A percentile compares a stretch with the other conserved stretches of the same genome.
phyloP scores from a whole-genome alignment of 2,888 invertebrate genomes.

The Philereme transversata region DNA sequence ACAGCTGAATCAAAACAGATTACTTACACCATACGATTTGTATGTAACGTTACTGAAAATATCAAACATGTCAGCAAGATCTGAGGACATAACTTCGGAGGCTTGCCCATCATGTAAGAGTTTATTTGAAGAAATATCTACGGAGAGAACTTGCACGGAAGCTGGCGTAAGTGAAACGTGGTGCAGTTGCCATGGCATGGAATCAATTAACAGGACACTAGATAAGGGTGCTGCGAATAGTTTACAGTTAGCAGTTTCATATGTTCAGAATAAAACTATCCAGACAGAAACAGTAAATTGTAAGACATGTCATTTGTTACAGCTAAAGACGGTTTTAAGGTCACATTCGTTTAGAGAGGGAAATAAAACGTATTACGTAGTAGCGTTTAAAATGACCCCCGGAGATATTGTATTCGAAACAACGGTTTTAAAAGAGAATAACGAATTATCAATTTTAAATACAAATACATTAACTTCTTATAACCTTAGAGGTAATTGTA shows the following conservation, averaged over 20 bases:
- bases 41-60: conserved; percentile 84
- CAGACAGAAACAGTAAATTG: conserved; percentile 53
- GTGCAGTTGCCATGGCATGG: conserved; percentile 87
- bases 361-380: conserved; percentile 77
- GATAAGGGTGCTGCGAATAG: conserved; percentile 71
- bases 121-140: conserved; percentile 83
- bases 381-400: conserved; percentile 86
- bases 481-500: conserved; percentile 55
- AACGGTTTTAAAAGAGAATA: conserved; percentile 77
- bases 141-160: conserved; percentile 85
- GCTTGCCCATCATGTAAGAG: conserved; percentile 86
- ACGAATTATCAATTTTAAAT: conserved; percentile 72
- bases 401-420: conserved; percentile 87
- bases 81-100: conserved; percentile 73
- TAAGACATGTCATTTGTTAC: conserved; percentile 76
- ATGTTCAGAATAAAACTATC: conserved; percentile 47
- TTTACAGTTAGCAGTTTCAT: conserved; percentile 64
- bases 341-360: conserved; percentile 63
- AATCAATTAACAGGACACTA: conserved; percentile 48
- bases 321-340: conserved; percentile 74
- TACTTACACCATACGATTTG: conserved; percentile 90
- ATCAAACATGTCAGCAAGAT: conserved; percentile 79
- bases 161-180: conserved; percentile 87
- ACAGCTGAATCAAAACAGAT: conserved; percentile 84
- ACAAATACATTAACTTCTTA: conserved; percentile 71